Evolutionary conservation across 2,797 vertebrate genomes (phyloP).

Genomic region (Tamandua tetradactyla): DNA sequence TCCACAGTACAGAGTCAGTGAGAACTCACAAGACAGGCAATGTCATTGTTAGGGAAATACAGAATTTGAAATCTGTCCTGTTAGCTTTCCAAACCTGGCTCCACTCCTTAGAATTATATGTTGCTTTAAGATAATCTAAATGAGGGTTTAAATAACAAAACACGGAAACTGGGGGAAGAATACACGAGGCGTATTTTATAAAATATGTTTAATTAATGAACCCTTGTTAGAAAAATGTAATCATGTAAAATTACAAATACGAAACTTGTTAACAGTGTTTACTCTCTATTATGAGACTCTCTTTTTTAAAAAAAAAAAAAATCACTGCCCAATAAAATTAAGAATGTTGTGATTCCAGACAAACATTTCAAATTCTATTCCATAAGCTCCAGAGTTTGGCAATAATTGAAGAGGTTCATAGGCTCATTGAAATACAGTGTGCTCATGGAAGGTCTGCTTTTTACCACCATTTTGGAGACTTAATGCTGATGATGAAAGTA

Average conservation of each 20-base stretch:
- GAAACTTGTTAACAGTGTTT: neutral
- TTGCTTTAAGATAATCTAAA: neutral
- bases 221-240: neutral
- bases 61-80: neutral
- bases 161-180: neutral
- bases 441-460: neutral
- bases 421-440: neutral
- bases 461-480: neutral
- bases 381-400: neutral
- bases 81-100: neutral
- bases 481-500: neutral
- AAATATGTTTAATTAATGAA: neutral
- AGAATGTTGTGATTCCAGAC: neutral
- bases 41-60: neutral
- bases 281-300: neutral
- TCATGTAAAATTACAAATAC: neutral
- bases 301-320: constrained; percentile 5
- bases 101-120: neutral
- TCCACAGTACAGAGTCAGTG: neutral
- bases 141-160: constrained; percentile 7
- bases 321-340: neutral
- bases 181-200: neutral
- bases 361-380: neutral
- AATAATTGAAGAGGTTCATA: neutral
- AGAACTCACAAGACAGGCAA: neutral